phyloP scores from a whole-genome alignment of 2,888 invertebrate species.

The Latrodectus hesperus region DNA sequence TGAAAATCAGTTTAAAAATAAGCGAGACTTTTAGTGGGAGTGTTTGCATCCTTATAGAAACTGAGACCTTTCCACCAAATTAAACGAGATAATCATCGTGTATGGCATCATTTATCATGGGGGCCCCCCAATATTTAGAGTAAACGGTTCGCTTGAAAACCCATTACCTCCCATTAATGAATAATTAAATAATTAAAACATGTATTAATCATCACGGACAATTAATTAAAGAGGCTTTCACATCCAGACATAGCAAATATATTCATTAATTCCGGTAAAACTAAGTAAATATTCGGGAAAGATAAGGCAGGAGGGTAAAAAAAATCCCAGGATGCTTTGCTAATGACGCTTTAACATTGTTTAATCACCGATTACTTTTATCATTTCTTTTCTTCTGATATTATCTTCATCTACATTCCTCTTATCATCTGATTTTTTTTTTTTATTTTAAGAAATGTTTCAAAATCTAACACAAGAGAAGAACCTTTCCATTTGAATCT shows the following conservation, averaged over 20 bases:
- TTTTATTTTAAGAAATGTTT: too few relatives aligned
- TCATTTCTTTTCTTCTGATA: background rate
- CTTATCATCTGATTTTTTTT: background rate
- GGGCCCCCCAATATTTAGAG: slow-evolving; percentile 10
- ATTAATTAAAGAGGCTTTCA: slow-evolving; percentile 22
- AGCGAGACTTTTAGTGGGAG: background rate
- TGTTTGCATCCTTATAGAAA: background rate
- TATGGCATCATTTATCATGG: slow-evolving; percentile 22
- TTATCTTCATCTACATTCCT: background rate
- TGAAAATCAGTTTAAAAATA: background rate
- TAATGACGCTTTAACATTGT: slow-evolving; percentile 4
- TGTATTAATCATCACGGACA: slow-evolving; percentile 30
- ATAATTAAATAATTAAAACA: slow-evolving; percentile 41
- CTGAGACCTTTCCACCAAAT: slow-evolving; percentile 13
- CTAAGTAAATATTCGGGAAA: slow-evolving; percentile 8
- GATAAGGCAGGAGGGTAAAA: background rate
- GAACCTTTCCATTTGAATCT: too few relatives aligned
- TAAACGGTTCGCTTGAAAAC: slow-evolving; percentile 32
- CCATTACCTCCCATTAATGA: slow-evolving; percentile 39
- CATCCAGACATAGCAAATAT: slow-evolving; percentile 3
- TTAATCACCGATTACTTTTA: slow-evolving; percentile 7
- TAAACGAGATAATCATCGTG: slow-evolving; percentile 7
- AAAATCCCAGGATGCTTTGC: background rate
- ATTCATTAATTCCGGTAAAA: slow-evolving; percentile 11
- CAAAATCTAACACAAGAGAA: too few relatives aligned